phyloP scores from a whole-genome alignment of 2,888 invertebrate species.

The Disparrhopalites patrizii region DNA sequence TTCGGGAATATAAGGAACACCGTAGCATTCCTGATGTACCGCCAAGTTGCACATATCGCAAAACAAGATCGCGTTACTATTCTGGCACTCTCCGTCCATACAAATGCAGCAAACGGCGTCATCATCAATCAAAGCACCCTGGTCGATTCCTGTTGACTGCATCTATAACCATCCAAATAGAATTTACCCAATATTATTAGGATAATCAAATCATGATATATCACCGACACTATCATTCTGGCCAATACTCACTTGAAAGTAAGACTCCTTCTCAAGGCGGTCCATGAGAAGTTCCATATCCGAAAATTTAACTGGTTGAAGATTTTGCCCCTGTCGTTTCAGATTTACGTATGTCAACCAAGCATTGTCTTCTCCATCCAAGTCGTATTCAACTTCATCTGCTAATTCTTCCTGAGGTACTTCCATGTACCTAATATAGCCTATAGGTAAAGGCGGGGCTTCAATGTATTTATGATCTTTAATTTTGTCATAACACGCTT shows the following conservation, averaged over 20 bases:
- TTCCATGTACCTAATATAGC: conserved; percentile 83
- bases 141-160: conserved; percentile 55
- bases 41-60: conserved; percentile 99
- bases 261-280: conserved; percentile 93
- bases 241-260: conserved; percentile 66
- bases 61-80: conserved; percentile 96
- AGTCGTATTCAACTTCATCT: conserved; percentile 85
- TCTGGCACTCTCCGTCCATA: conserved; percentile 97
- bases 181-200: neutral
- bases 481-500: conserved; percentile 66
- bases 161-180: conserved; percentile 47
- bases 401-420: conserved; percentile 91
- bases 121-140: conserved; percentile 81
- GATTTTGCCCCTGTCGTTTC: conserved; percentile 65
- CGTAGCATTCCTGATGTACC: conserved; percentile 72
- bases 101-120: conserved; percentile 99
- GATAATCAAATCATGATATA: neutral
- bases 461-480: conserved; percentile 75
- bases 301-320: conserved; percentile 77
- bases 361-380: conserved; percentile 95
- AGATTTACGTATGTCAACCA: conserved; percentile 90
- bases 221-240: too few relatives aligned
- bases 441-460: conserved; percentile 78
- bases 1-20: conserved; percentile 82
- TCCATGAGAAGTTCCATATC: conserved; percentile 96